Percentiles rank a stretch among this genome's conserved stretches.
Conservation (phyloP, 2,797 vertebrate genomes). For the Pangasius djambal region DNA sequence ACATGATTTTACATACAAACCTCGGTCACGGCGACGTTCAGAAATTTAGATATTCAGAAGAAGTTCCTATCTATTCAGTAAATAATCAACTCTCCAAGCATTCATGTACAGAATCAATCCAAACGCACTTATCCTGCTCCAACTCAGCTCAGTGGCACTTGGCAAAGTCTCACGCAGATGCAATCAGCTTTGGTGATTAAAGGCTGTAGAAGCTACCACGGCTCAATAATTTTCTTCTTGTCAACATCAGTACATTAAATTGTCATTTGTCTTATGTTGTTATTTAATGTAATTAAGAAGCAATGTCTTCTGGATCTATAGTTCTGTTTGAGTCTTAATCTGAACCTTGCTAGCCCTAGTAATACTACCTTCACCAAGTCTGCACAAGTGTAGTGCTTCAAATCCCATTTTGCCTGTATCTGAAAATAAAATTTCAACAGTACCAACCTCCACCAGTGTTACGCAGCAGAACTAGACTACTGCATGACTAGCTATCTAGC, state of each 20-base stretch:
- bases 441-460: neutral
- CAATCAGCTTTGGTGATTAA: neutral
- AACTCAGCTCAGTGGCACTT: neutral
- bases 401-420: neutral
- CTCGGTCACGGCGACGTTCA: neutral
- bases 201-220: slow-evolving; percentile 2
- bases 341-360: neutral
- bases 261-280: neutral
- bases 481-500: neutral
- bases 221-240: neutral
- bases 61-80: neutral
- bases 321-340: neutral
- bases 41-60: neutral
- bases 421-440: neutral
- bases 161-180: neutral
- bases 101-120: neutral
- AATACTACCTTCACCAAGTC: neutral
- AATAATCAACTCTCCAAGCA: neutral
- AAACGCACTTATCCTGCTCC: neutral
- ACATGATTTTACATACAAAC: neutral
- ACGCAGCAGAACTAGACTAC: neutral
- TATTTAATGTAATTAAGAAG: neutral
- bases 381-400: neutral
- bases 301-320: neutral
- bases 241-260: neutral